Percentiles rank a stretch among this genome's conserved stretches.
Conservation (phyloP, 2,888 invertebrate genomes). For the Drosophila acutilabella region DNA sequence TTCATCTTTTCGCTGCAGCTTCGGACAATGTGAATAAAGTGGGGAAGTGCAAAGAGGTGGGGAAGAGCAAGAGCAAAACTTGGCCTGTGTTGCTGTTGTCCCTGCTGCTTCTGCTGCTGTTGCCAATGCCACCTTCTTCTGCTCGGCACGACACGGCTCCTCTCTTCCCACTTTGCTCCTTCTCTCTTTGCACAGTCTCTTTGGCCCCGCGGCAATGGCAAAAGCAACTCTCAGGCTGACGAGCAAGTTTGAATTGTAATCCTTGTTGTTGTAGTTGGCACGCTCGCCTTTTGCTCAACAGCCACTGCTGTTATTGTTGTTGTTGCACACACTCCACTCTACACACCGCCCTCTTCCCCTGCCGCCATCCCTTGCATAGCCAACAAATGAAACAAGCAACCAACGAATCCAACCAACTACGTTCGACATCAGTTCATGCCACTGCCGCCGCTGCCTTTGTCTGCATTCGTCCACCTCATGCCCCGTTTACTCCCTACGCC, state of each 20-base stretch:
- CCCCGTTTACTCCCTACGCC: not conserved
- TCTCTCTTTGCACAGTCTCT: not conserved
- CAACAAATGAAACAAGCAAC: slow-evolving; percentile 39
- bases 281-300: slow-evolving; percentile 61
- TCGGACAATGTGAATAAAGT: slow-evolving; percentile 30
- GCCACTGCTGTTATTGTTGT: slow-evolving; percentile 33
- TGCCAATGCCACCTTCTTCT: slow-evolving; percentile 21
- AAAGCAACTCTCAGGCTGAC: slow-evolving; percentile 67
- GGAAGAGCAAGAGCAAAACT: slow-evolving; percentile 44
- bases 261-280: slow-evolving; percentile 79
- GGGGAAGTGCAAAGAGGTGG: not conserved
- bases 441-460: slow-evolving; percentile 28
- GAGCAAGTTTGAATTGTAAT: slow-evolving; percentile 79
- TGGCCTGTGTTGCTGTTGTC: slow-evolving; percentile 38
- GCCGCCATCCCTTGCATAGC: not conserved
- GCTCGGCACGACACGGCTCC: slow-evolving; percentile 41
- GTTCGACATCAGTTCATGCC: slow-evolving; percentile 61
- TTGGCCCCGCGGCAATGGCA: slow-evolving; percentile 59
- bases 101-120: slow-evolving; percentile 4
- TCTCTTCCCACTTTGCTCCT: slow-evolving; percentile 8
- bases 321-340: slow-evolving; percentile 27
- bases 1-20: slow-evolving; percentile 48
- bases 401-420: slow-evolving; percentile 51
- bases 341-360: not conserved
- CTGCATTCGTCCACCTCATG: slow-evolving; percentile 7